Conservation (phyloP, 2,888 invertebrate genomes). For the Argyra leucocephala region DNA sequence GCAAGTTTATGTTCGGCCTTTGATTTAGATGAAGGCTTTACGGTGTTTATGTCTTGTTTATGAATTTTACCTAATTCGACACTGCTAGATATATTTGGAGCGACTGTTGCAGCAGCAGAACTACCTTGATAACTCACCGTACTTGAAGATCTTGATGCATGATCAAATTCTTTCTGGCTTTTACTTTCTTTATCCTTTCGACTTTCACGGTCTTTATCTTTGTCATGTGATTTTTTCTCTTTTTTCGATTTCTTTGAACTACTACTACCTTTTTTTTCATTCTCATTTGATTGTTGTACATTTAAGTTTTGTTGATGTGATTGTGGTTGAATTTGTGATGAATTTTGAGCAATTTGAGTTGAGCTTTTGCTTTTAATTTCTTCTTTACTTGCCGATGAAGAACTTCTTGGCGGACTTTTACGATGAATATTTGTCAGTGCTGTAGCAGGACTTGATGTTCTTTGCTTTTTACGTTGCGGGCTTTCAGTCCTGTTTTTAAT, state of each 20-base stretch:
- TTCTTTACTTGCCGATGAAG: constrained; percentile 37
- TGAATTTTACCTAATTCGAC: constrained; percentile 20
- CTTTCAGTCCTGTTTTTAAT: constrained; percentile 44
- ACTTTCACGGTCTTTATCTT: constrained; percentile 52
- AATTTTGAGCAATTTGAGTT: constrained; percentile 15
- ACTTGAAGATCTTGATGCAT: constrained; percentile 27
- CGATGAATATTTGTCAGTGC: background rate
- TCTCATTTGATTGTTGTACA: background rate
- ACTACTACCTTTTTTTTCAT: constrained; percentile 11
- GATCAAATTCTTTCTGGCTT: constrained; percentile 19
- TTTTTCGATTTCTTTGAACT: constrained; percentile 46
- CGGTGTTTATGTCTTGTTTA: background rate
- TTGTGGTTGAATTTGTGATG: constrained; percentile 14
- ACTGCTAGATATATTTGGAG: constrained; percentile 20
- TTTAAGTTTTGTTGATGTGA: background rate
- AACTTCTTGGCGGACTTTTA: constrained; percentile 29
- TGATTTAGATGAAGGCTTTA: background rate
- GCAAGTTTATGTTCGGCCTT: constrained; percentile 15
- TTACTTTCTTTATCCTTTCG: constrained; percentile 46
- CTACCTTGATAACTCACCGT: constrained; percentile 22
- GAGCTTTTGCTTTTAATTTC: constrained; percentile 24
- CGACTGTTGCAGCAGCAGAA: constrained; percentile 26
- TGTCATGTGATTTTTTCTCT: constrained; percentile 53
- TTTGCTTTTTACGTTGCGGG: constrained; percentile 20
- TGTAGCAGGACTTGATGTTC: constrained; percentile 22